Percentiles rank a stretch among this genome's conserved stretches.
These are phyloP conservation scores for Orientallactaga sibirica DNA, from an alignment of 2,797 vertebrate species.

Conservation along the genomic window DNA sequence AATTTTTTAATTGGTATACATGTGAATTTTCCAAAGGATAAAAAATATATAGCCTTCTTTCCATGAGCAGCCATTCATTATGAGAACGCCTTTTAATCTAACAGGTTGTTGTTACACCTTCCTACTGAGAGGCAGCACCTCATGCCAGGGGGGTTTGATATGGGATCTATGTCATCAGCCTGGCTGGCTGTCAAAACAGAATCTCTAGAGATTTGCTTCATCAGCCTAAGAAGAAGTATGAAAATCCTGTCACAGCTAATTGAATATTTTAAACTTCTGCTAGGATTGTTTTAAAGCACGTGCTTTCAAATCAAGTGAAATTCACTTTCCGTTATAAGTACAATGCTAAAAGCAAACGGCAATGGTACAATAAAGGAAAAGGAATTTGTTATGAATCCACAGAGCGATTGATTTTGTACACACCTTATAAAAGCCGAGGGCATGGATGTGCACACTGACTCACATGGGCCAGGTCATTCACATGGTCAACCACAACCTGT, in stretches of 20 bases:
- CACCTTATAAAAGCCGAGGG: background rate
- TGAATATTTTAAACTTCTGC: conserved; percentile 49
- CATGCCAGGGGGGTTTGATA: background rate
- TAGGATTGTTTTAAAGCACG: background rate
- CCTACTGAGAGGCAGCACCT: background rate
- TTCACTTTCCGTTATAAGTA: conserved; percentile 25
- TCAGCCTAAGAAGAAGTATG: conserved; percentile 37
- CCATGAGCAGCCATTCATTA: conserved; percentile 30
- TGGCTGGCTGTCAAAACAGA: conserved; percentile 54
- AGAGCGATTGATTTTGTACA: background rate
- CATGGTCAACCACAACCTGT: too few species aligned
- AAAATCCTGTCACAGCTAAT: background rate
- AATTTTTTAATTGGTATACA: conserved; percentile 56
- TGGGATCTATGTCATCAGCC: background rate
- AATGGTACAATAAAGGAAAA: background rate
- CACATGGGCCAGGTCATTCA: background rate
- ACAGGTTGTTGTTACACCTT: conserved; percentile 40
- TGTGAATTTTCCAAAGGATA: conserved; percentile 40
- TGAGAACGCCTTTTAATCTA: conserved; percentile 38
- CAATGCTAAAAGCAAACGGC: conserved; percentile 30
- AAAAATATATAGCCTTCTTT: conserved; percentile 51
- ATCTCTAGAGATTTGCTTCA: conserved; percentile 45
- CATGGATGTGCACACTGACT: background rate
- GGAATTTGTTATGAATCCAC: background rate
- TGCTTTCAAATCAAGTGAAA: conserved; percentile 56